These are phyloP conservation scores for Nymphicus hollandicus DNA, from an alignment of 2,113 vertebrate genomes.

Conservation along the genomic window DNA sequence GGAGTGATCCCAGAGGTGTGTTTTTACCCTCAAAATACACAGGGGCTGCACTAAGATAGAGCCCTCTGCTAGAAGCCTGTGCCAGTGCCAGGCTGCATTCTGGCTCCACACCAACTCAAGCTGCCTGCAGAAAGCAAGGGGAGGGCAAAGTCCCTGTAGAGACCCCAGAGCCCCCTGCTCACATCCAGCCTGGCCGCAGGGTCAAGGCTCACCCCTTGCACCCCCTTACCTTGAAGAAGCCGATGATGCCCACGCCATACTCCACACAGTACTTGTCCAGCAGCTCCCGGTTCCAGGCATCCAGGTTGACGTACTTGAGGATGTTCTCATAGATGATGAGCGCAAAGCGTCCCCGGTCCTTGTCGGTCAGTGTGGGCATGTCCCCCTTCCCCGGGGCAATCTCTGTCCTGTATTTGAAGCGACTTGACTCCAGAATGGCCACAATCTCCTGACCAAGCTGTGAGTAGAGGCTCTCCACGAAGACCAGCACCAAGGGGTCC, in stretches of 20 bases:
- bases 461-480: slow-evolving; percentile 97
- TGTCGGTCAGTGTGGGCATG: slow-evolving; percentile 95
- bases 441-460: slow-evolving; percentile 97
- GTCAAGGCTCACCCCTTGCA: fast-evolving
- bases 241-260: slow-evolving; percentile 95
- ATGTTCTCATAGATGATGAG: slow-evolving; percentile 97
- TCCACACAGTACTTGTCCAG: slow-evolving; percentile 98
- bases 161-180: not conserved
- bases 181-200: fast-evolving
- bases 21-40: not conserved
- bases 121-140: not conserved
- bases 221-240: slow-evolving; percentile 92
- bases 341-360: slow-evolving; percentile 90
- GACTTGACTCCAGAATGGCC: slow-evolving; percentile 94
- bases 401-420: slow-evolving; percentile 93
- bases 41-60: not conserved
- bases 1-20: not conserved
- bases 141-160: not conserved
- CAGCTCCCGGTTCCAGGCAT: slow-evolving; percentile 97
- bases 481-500: slow-evolving; percentile 92
- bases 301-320: slow-evolving; percentile 96
- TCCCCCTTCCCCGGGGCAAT: slow-evolving; percentile 96
- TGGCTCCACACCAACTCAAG: not conserved
- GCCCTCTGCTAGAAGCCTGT: not conserved
- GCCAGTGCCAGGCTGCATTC: not conserved